A percentile compares a stretch with the other conserved stretches of the same genome.
These are phyloP conservation scores for Idris sp. DNA, from an alignment of 1,140 invertebrate genomes.

Conservation along the genomic window DNA sequence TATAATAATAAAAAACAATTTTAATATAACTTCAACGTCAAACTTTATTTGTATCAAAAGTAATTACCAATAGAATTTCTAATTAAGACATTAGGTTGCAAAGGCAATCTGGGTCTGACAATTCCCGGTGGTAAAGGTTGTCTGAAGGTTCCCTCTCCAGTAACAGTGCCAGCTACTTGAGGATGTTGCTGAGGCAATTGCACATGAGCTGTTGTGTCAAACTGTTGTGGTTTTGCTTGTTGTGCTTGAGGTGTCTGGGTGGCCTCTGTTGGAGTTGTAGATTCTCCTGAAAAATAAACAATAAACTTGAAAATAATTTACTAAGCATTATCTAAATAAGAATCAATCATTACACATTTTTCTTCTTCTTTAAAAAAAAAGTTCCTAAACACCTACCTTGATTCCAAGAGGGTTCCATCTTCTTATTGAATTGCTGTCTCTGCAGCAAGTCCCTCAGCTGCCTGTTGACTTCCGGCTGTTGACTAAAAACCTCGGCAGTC, in stretches of 20 bases:
- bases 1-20: too few species aligned
- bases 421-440: conserved; percentile 82
- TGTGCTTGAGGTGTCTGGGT: conserved; percentile 34
- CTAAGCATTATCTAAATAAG: too few species aligned
- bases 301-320: too few species aligned
- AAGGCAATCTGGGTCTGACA: conserved; percentile 76
- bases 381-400: too few species aligned
- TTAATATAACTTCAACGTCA: too few species aligned
- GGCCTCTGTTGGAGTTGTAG: conserved; percentile 23
- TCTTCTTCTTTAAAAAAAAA: too few species aligned
- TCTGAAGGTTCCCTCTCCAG: conserved; percentile 78
- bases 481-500: conserved; percentile 69
- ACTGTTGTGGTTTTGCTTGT: conserved; percentile 62
- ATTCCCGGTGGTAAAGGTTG: conserved; percentile 80
- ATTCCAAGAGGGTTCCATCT: conserved; percentile 73
- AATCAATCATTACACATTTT: too few species aligned
- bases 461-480: conserved; percentile 81
- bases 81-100: conserved; percentile 72
- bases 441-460: conserved; percentile 92
- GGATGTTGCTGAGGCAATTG: conserved; percentile 73
- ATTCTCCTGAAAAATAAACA: conserved; percentile 29
- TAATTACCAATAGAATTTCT: conserved; percentile 72
- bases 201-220: conserved; percentile 67
- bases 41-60: too few species aligned
- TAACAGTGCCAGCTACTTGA: conserved; percentile 64